A percentile compares a stretch with the other conserved stretches of the same genome.
These are phyloP conservation scores for Apotomis capreana DNA, from an alignment of 2,888 invertebrate genomes.

Conservation along the genomic window DNA sequence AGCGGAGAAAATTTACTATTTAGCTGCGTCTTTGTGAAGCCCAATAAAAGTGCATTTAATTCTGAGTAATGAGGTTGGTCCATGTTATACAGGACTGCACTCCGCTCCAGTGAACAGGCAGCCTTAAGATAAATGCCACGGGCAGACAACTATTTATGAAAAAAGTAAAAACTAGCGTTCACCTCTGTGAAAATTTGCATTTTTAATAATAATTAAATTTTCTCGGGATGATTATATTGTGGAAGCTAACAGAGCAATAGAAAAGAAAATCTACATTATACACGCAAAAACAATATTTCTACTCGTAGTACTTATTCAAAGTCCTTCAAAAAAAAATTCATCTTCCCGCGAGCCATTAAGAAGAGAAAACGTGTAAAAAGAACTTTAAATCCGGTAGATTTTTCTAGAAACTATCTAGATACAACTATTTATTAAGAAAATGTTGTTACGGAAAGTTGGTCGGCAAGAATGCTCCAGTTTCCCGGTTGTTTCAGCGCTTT, in stretches of 20 bases:
- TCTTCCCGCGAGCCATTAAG: constrained; percentile 5
- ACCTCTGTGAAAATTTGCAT: no score
- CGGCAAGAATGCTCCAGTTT: constrained; percentile 34
- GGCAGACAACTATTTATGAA: no score
- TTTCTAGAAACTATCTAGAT: constrained; percentile 35
- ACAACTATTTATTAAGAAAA: constrained; percentile 53
- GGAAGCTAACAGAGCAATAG: background rate
- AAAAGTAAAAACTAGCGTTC: no score
- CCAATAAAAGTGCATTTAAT: no score
- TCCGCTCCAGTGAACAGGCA: no score
- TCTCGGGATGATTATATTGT: no score
- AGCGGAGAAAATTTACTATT: no score
- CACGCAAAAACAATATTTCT: background rate
- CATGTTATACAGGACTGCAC: no score
- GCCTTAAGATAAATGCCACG: no score
- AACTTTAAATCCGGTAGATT: constrained; percentile 24
- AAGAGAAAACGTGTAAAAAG: constrained; percentile 18
- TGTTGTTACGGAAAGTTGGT: constrained; percentile 45
- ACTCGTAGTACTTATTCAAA: background rate
- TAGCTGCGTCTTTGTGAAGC: no score
- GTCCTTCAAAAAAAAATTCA: background rate
- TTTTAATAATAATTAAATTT: no score
- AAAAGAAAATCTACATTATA: background rate
- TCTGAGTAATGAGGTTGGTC: no score
- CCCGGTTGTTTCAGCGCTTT: constrained; percentile 33